phyloP scores from a whole-genome alignment of 1,140 invertebrate species.

The Heliothis virescens region DNA sequence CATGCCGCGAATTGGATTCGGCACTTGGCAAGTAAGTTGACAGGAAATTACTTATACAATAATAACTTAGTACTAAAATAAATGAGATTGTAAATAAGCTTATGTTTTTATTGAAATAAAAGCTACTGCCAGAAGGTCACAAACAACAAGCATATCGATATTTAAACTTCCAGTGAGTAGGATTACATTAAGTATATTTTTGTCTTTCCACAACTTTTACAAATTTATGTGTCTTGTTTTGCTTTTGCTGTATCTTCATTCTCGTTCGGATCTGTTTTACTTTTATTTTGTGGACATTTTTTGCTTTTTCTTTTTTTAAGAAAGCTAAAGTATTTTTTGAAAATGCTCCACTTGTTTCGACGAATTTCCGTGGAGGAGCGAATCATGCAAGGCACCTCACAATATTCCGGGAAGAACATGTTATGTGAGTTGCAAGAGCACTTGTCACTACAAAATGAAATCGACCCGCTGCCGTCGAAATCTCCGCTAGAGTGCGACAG shows the following conservation, averaged over 20 bases:
- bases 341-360: conserved; percentile 65
- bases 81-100: not conserved
- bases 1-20: conserved; percentile 89
- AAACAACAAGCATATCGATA: not conserved
- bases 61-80: not conserved
- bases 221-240: not conserved
- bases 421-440: conserved; percentile 60
- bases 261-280: conserved; percentile 21
- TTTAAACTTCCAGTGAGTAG: too few relatives aligned
- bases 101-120: too few relatives aligned
- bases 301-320: conserved; percentile 50
- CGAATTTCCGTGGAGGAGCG: conserved; percentile 59
- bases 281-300: conserved; percentile 8
- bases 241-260: conserved; percentile 5
- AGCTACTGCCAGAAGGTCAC: not conserved
- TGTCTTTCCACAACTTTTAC: not conserved
- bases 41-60: not conserved
- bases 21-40: conserved; percentile 88
- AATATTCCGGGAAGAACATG: conserved; percentile 35
- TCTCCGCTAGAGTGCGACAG: conserved; percentile 64
- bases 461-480: conserved; percentile 57
- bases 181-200: too few relatives aligned
- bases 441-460: conserved; percentile 56
- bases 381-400: conserved; percentile 63
- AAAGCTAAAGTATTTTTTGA: conserved; percentile 64